A percentile compares a stretch with the other conserved stretches of the same genome.
Conservation (phyloP, 2,888 invertebrate genomes). For the Tortrix viridana region DNA sequence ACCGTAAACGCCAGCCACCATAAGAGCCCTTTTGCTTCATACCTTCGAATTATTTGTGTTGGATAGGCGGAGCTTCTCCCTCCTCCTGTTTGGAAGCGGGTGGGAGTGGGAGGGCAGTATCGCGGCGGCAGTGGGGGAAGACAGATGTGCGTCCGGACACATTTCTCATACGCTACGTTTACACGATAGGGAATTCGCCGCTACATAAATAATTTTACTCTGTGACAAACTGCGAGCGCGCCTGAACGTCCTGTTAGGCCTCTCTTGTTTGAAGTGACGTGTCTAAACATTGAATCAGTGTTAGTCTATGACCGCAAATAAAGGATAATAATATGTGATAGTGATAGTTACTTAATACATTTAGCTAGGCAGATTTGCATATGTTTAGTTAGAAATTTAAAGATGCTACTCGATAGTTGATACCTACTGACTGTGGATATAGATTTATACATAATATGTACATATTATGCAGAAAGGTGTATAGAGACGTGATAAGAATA, state of each 20-base stretch:
- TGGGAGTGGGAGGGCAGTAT: constrained; percentile 68
- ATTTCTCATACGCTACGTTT: constrained; percentile 66
- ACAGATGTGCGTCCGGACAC: constrained; percentile 69
- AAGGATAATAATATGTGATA: constrained; percentile 20
- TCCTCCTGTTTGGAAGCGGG: constrained; percentile 41
- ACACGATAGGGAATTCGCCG: constrained; percentile 76
- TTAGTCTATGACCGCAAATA: constrained; percentile 8
- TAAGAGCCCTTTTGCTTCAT: too few species aligned
- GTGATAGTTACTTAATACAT: constrained; percentile 7
- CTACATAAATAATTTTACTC: constrained; percentile 65
- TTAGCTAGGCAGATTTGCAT: too few species aligned
- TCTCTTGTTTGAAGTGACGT: constrained; percentile 24
- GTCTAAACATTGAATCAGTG: constrained; percentile 26
- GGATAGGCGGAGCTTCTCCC: constrained; percentile 49
- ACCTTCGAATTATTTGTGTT: constrained; percentile 46
- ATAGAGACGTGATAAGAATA: background rate
- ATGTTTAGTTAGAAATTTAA: too few species aligned
- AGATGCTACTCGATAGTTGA: too few species aligned
- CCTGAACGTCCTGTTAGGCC: constrained; percentile 23
- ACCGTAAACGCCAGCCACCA: too few species aligned
- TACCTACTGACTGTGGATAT: too few species aligned
- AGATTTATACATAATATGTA: too few species aligned
- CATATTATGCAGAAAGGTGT: too few species aligned
- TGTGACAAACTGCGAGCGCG: constrained; percentile 20
- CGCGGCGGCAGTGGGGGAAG: constrained; percentile 71